Percentiles rank a stretch among this genome's conserved stretches.
phyloP scores from a whole-genome alignment of 1,140 invertebrate species.

The Liolophura sinensis region DNA sequence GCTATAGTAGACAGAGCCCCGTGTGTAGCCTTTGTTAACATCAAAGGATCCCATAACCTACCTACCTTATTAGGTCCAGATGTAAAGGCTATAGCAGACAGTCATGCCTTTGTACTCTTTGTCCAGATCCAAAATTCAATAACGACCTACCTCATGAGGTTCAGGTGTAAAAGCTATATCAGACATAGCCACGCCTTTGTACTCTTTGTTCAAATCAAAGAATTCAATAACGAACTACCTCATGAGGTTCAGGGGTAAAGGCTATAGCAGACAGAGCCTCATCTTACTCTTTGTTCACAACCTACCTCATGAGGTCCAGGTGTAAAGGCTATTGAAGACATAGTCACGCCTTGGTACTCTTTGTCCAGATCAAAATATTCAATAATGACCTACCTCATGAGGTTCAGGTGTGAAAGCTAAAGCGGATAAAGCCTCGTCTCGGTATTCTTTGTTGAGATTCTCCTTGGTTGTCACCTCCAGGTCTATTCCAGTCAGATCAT shows the following conservation, averaged over 20 bases:
- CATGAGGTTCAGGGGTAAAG: slow-evolving; percentile 35
- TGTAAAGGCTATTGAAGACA: slow-evolving; percentile 35
- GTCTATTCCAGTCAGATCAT: slow-evolving; percentile 54
- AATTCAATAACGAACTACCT: not conserved
- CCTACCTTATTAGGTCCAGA: slow-evolving; percentile 32
- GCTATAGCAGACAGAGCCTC: slow-evolving; percentile 34
- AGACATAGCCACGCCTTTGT: slow-evolving; percentile 35
- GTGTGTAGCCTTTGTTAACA: slow-evolving; percentile 42
- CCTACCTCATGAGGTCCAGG: slow-evolving; percentile 24
- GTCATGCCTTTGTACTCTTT: too few species aligned
- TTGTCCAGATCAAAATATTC: slow-evolving; percentile 33
- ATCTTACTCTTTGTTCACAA: too few species aligned
- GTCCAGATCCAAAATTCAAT: too few species aligned
- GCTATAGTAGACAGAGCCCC: slow-evolving; percentile 33
- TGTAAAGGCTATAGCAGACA: slow-evolving; percentile 37
- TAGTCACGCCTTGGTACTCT: slow-evolving; percentile 34
- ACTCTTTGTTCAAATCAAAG: slow-evolving; percentile 41
- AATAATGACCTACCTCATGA: slow-evolving; percentile 1
- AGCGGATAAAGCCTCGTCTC: slow-evolving; percentile 39
- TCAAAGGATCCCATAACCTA: slow-evolving; percentile 8
- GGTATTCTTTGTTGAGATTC: slow-evolving; percentile 42
- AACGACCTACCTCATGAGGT: slow-evolving; percentile 23
- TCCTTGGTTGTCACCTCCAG: slow-evolving; percentile 42
- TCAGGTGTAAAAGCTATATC: slow-evolving; percentile 30
- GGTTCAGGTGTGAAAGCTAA: slow-evolving; percentile 37